A percentile compares a stretch with the other conserved stretches of the same genome.
Conservation (phyloP, 2,888 invertebrate species). For the Pasiphila rectangulata region DNA sequence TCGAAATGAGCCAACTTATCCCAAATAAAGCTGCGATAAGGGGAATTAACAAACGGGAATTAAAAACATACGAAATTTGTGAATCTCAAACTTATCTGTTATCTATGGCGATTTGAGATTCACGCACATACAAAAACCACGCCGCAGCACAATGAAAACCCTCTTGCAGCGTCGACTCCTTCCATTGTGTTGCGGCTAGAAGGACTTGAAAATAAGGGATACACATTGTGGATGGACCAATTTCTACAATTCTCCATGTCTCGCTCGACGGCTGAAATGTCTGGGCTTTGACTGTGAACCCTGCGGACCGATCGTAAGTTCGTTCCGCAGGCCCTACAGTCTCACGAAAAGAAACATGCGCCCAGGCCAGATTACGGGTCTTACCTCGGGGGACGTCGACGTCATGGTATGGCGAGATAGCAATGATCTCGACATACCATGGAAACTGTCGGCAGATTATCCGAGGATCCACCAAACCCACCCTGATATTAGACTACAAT, state of each 20-base stretch:
- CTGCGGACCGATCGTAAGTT: constrained; percentile 13
- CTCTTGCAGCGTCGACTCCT: constrained; percentile 5
- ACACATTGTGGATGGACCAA: constrained; percentile 39
- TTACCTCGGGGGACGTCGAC: constrained; percentile 19
- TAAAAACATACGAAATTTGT: constrained; percentile 34
- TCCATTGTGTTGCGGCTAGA: constrained; percentile 17
- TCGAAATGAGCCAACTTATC: constrained; percentile 27
- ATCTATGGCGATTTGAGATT: constrained; percentile 33
- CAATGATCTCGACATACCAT: constrained; percentile 28
- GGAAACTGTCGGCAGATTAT: constrained; percentile 6
- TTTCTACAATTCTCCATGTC: constrained; percentile 36
- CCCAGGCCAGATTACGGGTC: constrained; percentile 14
- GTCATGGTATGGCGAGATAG: constrained; percentile 21
- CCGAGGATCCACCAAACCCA: constrained; percentile 22
- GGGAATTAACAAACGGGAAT: no score
- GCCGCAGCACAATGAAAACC: constrained; percentile 9
- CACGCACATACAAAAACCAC: constrained; percentile 16
- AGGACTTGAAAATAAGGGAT: constrained; percentile 32
- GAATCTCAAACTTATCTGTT: constrained; percentile 34
- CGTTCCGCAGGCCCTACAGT: constrained; percentile 11
- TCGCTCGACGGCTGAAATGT: constrained; percentile 33
- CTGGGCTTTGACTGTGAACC: constrained; percentile 35
- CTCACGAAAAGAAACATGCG: constrained; percentile 9
- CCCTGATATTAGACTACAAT: constrained; percentile 26
- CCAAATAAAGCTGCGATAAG: constrained; percentile 21